Base-by-base conservation (phyloP, 2,797 vertebrate species). In the Tolypeutes matacus region DNA sequence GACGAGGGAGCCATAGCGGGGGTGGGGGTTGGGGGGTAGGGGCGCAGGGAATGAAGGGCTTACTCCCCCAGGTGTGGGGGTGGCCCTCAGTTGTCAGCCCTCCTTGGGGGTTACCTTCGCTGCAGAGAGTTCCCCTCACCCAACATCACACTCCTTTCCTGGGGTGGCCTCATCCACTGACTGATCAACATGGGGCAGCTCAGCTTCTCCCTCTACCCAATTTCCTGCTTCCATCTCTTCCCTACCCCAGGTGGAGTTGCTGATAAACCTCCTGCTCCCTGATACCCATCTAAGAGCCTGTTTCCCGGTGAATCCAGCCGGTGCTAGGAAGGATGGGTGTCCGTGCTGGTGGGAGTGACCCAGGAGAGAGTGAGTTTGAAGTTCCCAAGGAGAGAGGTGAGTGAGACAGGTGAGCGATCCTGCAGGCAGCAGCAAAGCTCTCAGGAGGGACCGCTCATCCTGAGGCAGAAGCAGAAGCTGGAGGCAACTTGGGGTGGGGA, bases 211-310 rank as follows among this genome's bases (percentile, higher is more conserved):
- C 12, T 31, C 69, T 20, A 60, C 53, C 42, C 17, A 6, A 21
- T 23, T n/a, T n/a, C 34, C 46, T 12, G 39, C 93, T 73, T 15
- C 78, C 39, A 4, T 5, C 65, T 12, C 7, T 36, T 2, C 13
- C 29, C 39, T n/a, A 27, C 56, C 15, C 0, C 8, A 7, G 56
- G 4, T 9, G 7, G 4, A 0, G 17, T 0, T 34, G 20, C 5
- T 5, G 14, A 18, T 7, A 9, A 21, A 23, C 62, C 64, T 51
- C 36, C 67, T 29, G 13, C 60, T 4, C 1, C 0, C 60, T 2
- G 7, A 7, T 3, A n/a, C 11, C 53, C 53, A 1, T 31, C 81
- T 78, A 36, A 17, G n/a, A 82, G 25, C 29, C 75, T 62, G 29
- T 76, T 69, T 72, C 49, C 56, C 5, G 7, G 31, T 17, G 36